Evolutionary conservation across 1,140 invertebrate species (phyloP).

Genomic region (Heterodera schachtii): DNA sequence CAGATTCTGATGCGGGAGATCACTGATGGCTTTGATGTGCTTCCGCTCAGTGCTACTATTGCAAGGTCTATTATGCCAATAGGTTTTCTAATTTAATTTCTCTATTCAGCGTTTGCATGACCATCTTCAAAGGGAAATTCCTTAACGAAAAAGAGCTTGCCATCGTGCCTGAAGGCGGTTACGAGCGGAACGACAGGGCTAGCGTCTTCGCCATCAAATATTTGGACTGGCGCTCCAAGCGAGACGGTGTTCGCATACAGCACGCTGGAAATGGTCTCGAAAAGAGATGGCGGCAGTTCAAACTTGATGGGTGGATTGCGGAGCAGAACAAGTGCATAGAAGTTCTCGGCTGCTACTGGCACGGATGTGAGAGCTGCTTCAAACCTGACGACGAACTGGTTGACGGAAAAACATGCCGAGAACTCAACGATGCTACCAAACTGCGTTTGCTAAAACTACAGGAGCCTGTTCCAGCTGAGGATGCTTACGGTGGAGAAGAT

Average conservation of each 20-base stretch:
- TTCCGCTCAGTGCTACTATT: neutral
- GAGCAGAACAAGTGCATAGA: neutral
- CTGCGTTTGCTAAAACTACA: neutral
- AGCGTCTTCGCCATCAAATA: slow-evolving; percentile 15
- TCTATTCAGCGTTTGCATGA: slow-evolving; percentile 4
- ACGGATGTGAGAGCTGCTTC: neutral
- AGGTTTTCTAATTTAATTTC: no score
- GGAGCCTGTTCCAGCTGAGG: neutral
- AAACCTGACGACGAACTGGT: neutral
- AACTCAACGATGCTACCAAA: neutral
- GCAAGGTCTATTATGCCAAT: neutral
- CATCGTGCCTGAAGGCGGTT: slow-evolving; percentile 10
- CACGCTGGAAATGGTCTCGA: neutral
- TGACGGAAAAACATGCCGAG: slow-evolving; percentile 1
- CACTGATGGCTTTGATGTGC: slow-evolving; percentile 5
- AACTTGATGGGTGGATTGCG: slow-evolving; percentile 4
- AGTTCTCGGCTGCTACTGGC: slow-evolving; percentile 6
- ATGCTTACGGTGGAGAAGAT: neutral
- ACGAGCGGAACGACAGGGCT: neutral
- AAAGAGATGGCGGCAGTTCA: neutral
- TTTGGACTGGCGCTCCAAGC: slow-evolving; percentile 6
- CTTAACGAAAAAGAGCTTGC: neutral
- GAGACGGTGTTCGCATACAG: neutral
- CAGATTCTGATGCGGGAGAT: neutral
- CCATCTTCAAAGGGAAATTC: neutral